Evolutionary conservation across 2,888 invertebrate genomes (phyloP).

Genomic region (Drosophila quasianomalipes): DNA sequence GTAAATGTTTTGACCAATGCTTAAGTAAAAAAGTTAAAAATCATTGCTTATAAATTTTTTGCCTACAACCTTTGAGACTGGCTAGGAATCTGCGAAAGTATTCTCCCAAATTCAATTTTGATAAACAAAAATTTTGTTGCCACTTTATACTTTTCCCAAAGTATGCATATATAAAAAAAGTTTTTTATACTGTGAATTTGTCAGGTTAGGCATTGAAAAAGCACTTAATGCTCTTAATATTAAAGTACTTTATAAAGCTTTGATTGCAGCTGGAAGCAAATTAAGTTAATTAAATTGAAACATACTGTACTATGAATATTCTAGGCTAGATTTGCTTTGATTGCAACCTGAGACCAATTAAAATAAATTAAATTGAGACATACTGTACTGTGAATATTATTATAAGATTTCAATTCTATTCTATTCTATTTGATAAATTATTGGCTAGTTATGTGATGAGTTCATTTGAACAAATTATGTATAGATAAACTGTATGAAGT

Average conservation of each 20-base stretch:
- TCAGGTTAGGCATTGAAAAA: neutral
- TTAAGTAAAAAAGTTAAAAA: neutral
- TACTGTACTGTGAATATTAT: neutral
- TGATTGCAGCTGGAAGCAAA: neutral
- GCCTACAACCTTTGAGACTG: neutral
- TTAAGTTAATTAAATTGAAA: neutral
- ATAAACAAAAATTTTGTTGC: neutral
- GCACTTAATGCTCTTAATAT: neutral
- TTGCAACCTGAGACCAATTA: neutral
- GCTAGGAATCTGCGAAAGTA: neutral
- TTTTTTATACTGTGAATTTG: neutral
- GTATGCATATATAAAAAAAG: neutral
- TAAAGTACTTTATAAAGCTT: neutral
- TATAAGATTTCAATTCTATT: neutral
- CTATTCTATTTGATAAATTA: neutral
- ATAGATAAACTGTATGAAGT: neutral
- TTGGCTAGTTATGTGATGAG: neutral
- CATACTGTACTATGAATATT: neutral
- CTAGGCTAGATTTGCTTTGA: neutral
- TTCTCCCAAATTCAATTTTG: neutral
- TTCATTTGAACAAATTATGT: neutral
- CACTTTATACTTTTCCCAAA: neutral
- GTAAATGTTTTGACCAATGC: neutral
- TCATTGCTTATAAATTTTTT: neutral
- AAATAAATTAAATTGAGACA: neutral